Evolutionary conservation across 64 coral and sea anemone genomes (phyloP).

Genomic region (Actinia tenebrosa): DNA sequence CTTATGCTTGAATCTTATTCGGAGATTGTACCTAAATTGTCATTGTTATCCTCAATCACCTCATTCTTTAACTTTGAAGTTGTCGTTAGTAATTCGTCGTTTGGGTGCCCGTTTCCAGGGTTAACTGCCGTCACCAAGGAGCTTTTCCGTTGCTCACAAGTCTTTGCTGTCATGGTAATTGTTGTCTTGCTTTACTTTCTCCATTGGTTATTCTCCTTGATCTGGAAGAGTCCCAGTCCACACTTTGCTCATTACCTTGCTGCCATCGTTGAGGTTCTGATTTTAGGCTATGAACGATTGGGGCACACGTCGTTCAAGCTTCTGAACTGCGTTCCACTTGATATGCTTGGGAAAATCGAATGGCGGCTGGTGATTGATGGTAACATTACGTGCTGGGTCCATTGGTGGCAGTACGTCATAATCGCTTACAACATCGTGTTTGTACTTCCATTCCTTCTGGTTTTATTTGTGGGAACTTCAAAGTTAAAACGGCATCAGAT

Average conservation of each 20-base stretch:
- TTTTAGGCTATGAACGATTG: conserved; percentile 63
- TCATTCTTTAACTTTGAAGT: conserved; percentile 38
- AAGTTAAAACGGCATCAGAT: conserved; percentile 50
- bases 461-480: conserved; percentile 52
- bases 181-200: conserved; percentile 32
- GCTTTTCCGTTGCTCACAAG: conserved; percentile 28
- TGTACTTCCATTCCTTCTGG: conserved; percentile 56
- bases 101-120: conserved; percentile 47
- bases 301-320: conserved; percentile 61
- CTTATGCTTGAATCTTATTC: conserved; percentile 18
- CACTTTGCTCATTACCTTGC: conserved; percentile 25
- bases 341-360: background rate
- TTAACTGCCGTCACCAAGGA: conserved; percentile 43
- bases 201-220: conserved; percentile 2
- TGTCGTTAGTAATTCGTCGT: background rate
- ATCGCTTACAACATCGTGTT: conserved; percentile 46
- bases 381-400: conserved; percentile 52
- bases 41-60: background rate
- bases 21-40: background rate
- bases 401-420: conserved; percentile 66
- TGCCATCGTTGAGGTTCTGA: conserved; percentile 44
- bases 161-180: conserved; percentile 11
- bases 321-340: conserved; percentile 45
- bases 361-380: conserved; percentile 55
- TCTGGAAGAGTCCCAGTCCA: conserved; percentile 16